Evolutionary conservation across 2,888 invertebrate species (phyloP), one percentile per base, ranked within the genome.

Genomic region (Acronicta leporina): DNA sequence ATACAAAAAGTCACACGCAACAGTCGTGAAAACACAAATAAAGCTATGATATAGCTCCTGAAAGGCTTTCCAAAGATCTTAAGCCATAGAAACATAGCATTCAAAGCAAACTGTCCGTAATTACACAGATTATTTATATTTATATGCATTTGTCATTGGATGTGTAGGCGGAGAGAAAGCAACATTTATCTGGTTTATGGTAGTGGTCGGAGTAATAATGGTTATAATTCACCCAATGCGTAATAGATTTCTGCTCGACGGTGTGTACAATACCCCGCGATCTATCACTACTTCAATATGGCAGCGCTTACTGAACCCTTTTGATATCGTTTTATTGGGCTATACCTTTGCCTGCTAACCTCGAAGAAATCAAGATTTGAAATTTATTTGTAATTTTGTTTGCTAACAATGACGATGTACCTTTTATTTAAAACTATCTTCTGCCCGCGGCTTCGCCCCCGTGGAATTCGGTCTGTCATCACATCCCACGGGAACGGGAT

Each of bases 91-190:
- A 63, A 72, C 63, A 59, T 52, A 61, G 45, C 50, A 50, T 48
- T 72, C 72, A 60, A 51, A 35, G 33, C 45, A 38, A 66, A 38
- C 58, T 56, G 59, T 53, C 63, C 46, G 60, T 75, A 77, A 70
- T 73, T 72, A 74, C 64, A 69, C 57, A 67, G 63, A 75, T 64
- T 70, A 77, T 73, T 67, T 69, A 67, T 78, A 80, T 83, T 80
- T 80, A 84, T 81, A 81, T 77, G 82, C 80, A 83, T 84, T 85
- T 85, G 83, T 84, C 85, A 85, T 76, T 83, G 65, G 73, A 73
- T 78, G 83, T 82, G 85, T 85, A 77, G 85, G 85, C 83, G 83
- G 76, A 74, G 82, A 80, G 85, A 85, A 85, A 85, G 85, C 82
- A 49, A 70, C 80, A 83, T 84, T 84, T 85, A 85, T 79, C 83